Base-by-base conservation (phyloP, 2,888 invertebrate species). In the Margaritifera margaritifera region DNA sequence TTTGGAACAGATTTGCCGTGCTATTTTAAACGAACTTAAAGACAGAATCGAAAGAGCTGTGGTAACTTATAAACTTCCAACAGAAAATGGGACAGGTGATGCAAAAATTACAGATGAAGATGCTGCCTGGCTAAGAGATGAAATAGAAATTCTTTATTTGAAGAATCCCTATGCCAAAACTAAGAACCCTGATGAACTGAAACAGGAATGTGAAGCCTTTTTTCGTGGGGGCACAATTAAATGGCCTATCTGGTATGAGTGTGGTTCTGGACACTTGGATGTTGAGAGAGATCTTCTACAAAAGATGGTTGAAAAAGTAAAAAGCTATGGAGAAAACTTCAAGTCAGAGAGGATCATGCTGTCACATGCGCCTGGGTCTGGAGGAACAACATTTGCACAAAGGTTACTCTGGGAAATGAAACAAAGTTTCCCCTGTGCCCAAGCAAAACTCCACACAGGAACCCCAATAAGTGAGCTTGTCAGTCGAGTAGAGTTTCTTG, bases 161-260 rank as follows among this genome's bases (percentile, higher is more conserved):
- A 53, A 71, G 15, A 59, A 71, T 58, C 65, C 25, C 20, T 65
- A 59, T 15, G 52, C 66, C 22, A 53, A 53, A 19, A 67, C 25
- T 25, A 71, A 15, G 55, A 66, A 20, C 62, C 66, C 67, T 4
- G 68, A 76, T 24, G 65, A 67, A 18, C 61, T 83, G 0, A 25
- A 70, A 51, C 66, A 73, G 53, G 78, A 80, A 56, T 72, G 66
- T 8, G 78, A 81, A 15, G 71, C 62, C 15, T 82, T 82, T 58
- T 77, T 72, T 42, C 72, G 73, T 31, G 82, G 82, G 5, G 81
- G 80, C 0, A 78, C 77, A 15, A 42, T 80, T 18, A 67, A 75
- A 25, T 83, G 82, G 82, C 54, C 60, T 25, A 73, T 75, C 52
- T 74, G 78, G 74, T 81, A 83, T 62, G 73, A 31, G 22, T 59